Percentiles rank a stretch among this genome's conserved stretches.
These are phyloP conservation scores for Orius laevigatus DNA, from an alignment of 1,140 invertebrate species.

Conservation along the genomic window DNA sequence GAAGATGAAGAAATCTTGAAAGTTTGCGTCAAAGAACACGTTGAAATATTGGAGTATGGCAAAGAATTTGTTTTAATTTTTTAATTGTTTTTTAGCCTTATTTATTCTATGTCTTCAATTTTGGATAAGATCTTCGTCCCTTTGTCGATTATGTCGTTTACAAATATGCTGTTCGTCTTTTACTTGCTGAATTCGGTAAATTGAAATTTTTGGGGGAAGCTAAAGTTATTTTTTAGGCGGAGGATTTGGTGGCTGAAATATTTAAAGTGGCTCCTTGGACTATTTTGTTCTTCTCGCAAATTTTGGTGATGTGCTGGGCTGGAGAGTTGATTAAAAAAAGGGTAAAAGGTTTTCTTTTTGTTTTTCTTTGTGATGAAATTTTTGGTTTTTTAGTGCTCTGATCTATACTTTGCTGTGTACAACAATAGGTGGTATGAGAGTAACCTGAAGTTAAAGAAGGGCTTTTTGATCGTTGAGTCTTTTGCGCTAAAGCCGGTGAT, in stretches of 20 bases:
- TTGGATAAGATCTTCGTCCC: no score
- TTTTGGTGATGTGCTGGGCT: slow-evolving; percentile 1
- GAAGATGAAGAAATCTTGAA: not conserved
- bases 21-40: slow-evolving; percentile 3
- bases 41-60: slow-evolving; percentile 3
- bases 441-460: not conserved
- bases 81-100: not conserved
- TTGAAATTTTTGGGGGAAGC: no score
- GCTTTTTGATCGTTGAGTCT: not conserved
- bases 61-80: not conserved
- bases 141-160: no score
- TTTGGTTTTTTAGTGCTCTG: not conserved
- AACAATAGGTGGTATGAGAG: not conserved
- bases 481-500: not conserved
- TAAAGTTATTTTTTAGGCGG: not conserved
- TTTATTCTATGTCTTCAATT: no score
- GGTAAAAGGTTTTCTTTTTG: not conserved
- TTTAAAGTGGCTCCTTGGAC: slow-evolving; percentile 7
- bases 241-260: not conserved
- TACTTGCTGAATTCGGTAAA: no score
- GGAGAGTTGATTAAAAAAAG: slow-evolving; percentile 1
- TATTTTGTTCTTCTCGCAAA: slow-evolving; percentile 1
- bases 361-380: no score
- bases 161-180: no score
- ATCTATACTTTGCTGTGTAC: not conserved